Evolutionary conservation across 2,888 invertebrate genomes (phyloP).

Genomic region (Drosophila villosipedis): DNA sequence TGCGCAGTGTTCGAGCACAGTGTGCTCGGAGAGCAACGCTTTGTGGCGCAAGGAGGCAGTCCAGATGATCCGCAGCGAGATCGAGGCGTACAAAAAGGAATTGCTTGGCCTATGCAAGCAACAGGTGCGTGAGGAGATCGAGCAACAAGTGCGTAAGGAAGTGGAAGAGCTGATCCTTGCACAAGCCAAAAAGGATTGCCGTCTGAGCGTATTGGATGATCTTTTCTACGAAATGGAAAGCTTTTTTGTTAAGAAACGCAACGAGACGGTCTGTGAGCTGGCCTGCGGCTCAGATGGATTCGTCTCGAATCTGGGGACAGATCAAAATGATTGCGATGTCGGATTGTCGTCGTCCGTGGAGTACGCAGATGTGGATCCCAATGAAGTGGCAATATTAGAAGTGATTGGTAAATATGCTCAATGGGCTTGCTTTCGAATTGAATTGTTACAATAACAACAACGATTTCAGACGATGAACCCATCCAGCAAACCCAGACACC

Average conservation of each 20-base stretch:
- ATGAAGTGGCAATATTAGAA: constrained; percentile 13
- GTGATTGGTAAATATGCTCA: constrained; percentile 21
- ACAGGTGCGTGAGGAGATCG: constrained; percentile 65
- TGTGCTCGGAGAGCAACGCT: constrained; percentile 61
- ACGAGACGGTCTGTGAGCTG: constrained; percentile 33
- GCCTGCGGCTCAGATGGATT: constrained; percentile 34
- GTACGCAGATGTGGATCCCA: background rate
- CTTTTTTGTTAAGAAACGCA: constrained; percentile 61
- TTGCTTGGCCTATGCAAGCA: constrained; percentile 51
- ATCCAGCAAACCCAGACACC: background rate
- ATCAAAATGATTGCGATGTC: background rate
- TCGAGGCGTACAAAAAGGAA: constrained; percentile 60
- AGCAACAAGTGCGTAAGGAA: constrained; percentile 61
- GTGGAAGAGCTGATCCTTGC: constrained; percentile 31
- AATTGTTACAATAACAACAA: background rate
- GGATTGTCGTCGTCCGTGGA: background rate
- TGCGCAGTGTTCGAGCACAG: constrained; percentile 26
- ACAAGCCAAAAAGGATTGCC: constrained; percentile 49
- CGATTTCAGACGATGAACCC: constrained; percentile 42
- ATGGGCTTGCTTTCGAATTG: background rate
- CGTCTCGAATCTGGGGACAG: constrained; percentile 27
- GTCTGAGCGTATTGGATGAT: constrained; percentile 52
- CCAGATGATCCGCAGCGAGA: constrained; percentile 47
- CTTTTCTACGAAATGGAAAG: constrained; percentile 64
- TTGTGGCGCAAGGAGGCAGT: constrained; percentile 64